Conservation (phyloP, 2,888 invertebrate genomes). For the Chalcosyrphus nemorum region DNA sequence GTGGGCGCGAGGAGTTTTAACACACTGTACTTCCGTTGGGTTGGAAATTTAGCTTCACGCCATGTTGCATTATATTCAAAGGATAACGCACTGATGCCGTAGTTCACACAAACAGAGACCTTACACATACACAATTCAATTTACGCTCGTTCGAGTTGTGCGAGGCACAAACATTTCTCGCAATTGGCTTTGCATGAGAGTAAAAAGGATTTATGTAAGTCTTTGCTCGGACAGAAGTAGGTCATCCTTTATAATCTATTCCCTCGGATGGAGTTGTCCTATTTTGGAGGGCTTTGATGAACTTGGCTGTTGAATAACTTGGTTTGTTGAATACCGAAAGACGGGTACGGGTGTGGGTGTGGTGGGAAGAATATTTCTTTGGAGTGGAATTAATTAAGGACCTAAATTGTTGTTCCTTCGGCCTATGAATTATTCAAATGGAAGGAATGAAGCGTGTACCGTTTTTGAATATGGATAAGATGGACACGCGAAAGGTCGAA, state of each 20-base stretch:
- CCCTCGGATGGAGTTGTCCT: constrained; percentile 36
- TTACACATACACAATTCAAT: constrained; percentile 3
- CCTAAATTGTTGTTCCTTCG: background rate
- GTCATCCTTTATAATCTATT: constrained; percentile 52
- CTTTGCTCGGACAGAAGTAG: constrained; percentile 34
- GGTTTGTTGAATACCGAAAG: no score
- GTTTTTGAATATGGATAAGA: constrained; percentile 44
- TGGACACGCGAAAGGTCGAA: constrained; percentile 45
- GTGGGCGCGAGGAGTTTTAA: no score
- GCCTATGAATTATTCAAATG: constrained; percentile 59
- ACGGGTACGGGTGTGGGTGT: no score
- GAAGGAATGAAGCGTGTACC: background rate
- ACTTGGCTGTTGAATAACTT: no score
- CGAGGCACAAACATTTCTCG: constrained; percentile 17
- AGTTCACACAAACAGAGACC: background rate
- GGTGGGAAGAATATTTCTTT: constrained; percentile 15
- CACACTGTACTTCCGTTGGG: constrained; percentile 27
- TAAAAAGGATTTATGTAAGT: background rate
- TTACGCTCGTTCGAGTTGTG: background rate
- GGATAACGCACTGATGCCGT: constrained; percentile 30
- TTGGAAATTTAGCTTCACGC: constrained; percentile 17
- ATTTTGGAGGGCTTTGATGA: constrained; percentile 38
- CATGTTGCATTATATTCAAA: constrained; percentile 6
- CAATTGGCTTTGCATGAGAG: constrained; percentile 19
- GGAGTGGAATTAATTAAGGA: constrained; percentile 57